Percentiles rank a stretch among this genome's conserved stretches.
Evolutionary conservation across 2,888 invertebrate species (phyloP).

Genomic region (Tetragonula carbonaria): DNA sequence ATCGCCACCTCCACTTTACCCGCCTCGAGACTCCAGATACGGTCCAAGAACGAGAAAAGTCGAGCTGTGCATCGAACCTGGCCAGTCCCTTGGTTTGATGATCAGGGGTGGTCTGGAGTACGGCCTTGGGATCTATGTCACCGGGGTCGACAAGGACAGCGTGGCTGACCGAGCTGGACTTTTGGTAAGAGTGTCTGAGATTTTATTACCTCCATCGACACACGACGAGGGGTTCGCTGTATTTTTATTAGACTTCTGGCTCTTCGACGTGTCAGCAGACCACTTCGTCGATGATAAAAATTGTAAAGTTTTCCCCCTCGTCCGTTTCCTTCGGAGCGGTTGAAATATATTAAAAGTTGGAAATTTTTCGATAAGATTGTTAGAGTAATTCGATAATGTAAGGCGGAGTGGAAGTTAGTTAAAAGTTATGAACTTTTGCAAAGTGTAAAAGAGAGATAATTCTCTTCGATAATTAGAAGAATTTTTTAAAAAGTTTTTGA

Average conservation of each 20-base stretch:
- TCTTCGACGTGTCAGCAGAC: background rate
- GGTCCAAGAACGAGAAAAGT: slow-evolving; percentile 86
- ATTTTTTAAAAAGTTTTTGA: background rate
- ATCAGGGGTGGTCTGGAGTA: slow-evolving; percentile 98
- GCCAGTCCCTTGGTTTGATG: slow-evolving; percentile 96
- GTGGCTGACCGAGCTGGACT: slow-evolving; percentile 96
- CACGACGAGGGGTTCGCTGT: background rate
- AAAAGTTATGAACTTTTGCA: background rate
- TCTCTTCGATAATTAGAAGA: background rate
- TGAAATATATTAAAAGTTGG: background rate
- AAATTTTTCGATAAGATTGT: background rate
- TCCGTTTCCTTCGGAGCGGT: background rate
- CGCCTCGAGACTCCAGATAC: slow-evolving; percentile 82
- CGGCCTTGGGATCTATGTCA: slow-evolving; percentile 97
- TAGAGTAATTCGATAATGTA: background rate
- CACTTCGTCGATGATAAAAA: background rate
- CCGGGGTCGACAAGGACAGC: slow-evolving; percentile 97
- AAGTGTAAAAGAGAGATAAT: background rate
- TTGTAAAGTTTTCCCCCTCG: background rate
- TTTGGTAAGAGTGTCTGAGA: slow-evolving; percentile 86
- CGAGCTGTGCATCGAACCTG: slow-evolving; percentile 94
- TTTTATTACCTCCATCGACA: background rate
- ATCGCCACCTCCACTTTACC: slow-evolving; percentile 91
- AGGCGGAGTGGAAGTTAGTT: background rate
- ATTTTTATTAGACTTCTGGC: background rate